Base-by-base conservation (phyloP, 2,888 invertebrate genomes). In the Ochropleura leucogaster region DNA sequence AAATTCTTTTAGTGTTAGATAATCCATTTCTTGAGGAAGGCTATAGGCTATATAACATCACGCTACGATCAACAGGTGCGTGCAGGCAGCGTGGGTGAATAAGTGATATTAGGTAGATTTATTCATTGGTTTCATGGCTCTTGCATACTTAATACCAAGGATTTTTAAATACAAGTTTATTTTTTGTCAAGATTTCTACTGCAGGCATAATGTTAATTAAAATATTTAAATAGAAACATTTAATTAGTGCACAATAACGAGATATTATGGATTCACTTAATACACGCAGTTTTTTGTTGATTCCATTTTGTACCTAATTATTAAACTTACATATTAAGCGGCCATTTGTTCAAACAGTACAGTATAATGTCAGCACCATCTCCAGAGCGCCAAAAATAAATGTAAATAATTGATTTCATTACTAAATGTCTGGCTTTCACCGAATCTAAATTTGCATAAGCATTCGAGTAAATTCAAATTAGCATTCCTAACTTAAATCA, bases 391-490 rank as follows among this genome's bases (percentile, higher is more conserved):
- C 7, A 44, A 78, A 71, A 46, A 4, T 6, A 51, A 71, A 59
- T 59, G 60, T 60, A 49, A 76, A 60, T 72, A 83, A 84, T 83
- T 74, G 77, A 80, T 86, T 77, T 53, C 5, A 20, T 42, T 46
- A 12, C 53, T 46, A 46, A 30, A 59, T 4, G n/a, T 47, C 70
- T 72, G 40, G 64, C 81, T 84, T 84, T 84, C 77, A 74, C 84
- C 18, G 9, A 68, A 12, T 49, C 72, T 55, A 74, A 84, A 66
- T 42, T 80, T 74, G 80, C 68, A 47, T 73, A 67, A 77, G 60
- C 18, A 57, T 60, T 63, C 40, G 46, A 40, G 44, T 51, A n/a
- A 57, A 6, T 5, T 18, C 3, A 0, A 46, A 10, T 40, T 72
- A 18, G 14, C 47, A 55, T 40, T 47, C 40, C 16, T 73, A 0